Evolutionary conservation across 2,113 vertebrate genomes (phyloP).

Genomic region (Drymodes brunneopygia): DNA sequence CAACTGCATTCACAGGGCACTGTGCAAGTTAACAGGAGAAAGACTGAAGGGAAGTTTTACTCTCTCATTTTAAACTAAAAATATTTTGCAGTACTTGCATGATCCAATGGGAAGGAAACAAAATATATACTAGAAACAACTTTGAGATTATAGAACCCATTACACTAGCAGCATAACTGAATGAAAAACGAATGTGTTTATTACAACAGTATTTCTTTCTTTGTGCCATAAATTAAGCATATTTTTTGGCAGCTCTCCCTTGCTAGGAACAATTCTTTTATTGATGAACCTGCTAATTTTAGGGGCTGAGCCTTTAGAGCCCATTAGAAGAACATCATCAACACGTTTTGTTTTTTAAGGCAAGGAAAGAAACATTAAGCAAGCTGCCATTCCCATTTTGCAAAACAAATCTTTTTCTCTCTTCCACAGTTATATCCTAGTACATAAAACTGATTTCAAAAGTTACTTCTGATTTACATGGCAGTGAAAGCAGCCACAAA

Average conservation of each 20-base stretch:
- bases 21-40: background rate
- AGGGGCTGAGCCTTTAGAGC: slow-evolving; percentile 7
- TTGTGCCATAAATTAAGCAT: slow-evolving; percentile 13
- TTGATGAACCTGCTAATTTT: slow-evolving; percentile 5
- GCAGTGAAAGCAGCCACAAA: background rate
- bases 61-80: background rate
- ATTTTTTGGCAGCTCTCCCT: slow-evolving; percentile 15
- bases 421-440: background rate
- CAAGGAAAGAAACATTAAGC: background rate
- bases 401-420: background rate
- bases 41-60: background rate
- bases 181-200: background rate
- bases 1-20: background rate
- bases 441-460: slow-evolving; percentile 2
- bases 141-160: background rate
- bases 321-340: slow-evolving; percentile 22
- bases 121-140: slow-evolving; percentile 3
- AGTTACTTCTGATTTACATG: slow-evolving; percentile 18
- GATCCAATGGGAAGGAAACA: background rate
- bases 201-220: slow-evolving; percentile 40
- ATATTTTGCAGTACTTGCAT: background rate
- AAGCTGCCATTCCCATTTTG: background rate
- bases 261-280: slow-evolving; percentile 9
- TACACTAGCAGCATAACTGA: background rate
- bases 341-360: background rate